phyloP scores from a whole-genome alignment of 2,888 invertebrate species.

The Mamestra brassicae region DNA sequence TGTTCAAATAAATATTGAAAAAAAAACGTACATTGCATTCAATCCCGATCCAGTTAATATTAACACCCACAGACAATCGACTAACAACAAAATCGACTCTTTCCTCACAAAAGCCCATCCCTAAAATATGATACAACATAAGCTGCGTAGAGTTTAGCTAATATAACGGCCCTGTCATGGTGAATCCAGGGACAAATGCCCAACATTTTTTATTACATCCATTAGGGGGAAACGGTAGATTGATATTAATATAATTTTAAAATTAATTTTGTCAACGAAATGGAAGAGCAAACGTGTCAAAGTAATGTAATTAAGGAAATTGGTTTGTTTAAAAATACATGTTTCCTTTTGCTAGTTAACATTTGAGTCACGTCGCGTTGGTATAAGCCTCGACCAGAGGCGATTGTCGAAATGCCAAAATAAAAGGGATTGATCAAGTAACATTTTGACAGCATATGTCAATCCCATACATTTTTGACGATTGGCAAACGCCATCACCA shows the following conservation, averaged over 20 bases:
- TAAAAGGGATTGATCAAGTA: no score
- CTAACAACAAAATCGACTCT: neutral
- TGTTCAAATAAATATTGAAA: no score
- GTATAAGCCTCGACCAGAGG: neutral
- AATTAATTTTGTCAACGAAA: constrained; percentile 34
- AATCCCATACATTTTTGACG: no score
- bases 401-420: no score
- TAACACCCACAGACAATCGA: neutral
- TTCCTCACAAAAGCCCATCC: constrained; percentile 3
- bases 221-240: constrained; percentile 43
- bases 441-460: no score
- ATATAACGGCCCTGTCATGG: constrained; percentile 65
- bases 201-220: constrained; percentile 55
- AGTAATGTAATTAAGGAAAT: constrained; percentile 33
- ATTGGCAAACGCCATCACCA: no score
- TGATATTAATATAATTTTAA: constrained; percentile 49
- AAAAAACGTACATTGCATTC: no score
- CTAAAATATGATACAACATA: constrained; percentile 46
- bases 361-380: neutral
- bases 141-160: constrained; percentile 62
- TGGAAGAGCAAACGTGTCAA: constrained; percentile 43
- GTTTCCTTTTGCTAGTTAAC: neutral
- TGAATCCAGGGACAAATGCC: constrained; percentile 61
- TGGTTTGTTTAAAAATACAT: constrained; percentile 18
- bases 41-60: neutral